Base-by-base conservation (phyloP, 30 jellyfish, hydroid and myxozoan genomes). In the Cassiopea xamachana region DNA sequence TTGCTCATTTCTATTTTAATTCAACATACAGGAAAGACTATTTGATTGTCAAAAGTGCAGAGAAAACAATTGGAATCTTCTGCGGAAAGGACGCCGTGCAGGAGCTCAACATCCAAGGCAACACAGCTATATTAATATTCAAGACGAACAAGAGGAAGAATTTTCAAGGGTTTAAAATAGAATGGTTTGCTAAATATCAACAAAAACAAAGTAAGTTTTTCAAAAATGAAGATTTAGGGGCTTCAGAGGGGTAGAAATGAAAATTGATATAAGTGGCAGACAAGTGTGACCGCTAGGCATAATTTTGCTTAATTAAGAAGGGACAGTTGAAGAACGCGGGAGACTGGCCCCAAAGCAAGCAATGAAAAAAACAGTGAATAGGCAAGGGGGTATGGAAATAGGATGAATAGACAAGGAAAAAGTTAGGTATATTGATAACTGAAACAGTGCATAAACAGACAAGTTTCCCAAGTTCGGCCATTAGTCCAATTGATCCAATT, bases 81-180 rank as follows among this genome's bases (percentile, higher is more conserved):
- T 90, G 97, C 51, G 97, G 97, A 4, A 78, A 61, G 50, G 78
- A 75, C 61, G 46, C 90, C 16, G 93, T 87, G 75, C 72, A 75
- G 76, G 93, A 90, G 60, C 91, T 90, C 27, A 64, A 51, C 75
- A 68, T 90, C 87, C 77, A 82, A 39, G 90, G 97, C 1, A 50
- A 83, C 87, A 59, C 91, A 14, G 87, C 84, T 10, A 51, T 69
- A 4, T 7, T 90, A 14, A 68, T 77, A 67, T 90, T 90, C 88
- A 83, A 83, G 44, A 71, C 93, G 50, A 83, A 90, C 67, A 84
- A 79, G 72, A 75, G 78, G 19, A 90, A 77, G 81, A 83, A 78
- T 69, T 90, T 60, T 48, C 90, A 87, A 10, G 97, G 97, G 15
- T 90, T 90, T 73, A 82, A 64, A 59, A 83, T 90, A 55, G 90